Evolutionary conservation across 2,888 invertebrate species (phyloP).

Genomic region (Drosophila macrospina): DNA sequence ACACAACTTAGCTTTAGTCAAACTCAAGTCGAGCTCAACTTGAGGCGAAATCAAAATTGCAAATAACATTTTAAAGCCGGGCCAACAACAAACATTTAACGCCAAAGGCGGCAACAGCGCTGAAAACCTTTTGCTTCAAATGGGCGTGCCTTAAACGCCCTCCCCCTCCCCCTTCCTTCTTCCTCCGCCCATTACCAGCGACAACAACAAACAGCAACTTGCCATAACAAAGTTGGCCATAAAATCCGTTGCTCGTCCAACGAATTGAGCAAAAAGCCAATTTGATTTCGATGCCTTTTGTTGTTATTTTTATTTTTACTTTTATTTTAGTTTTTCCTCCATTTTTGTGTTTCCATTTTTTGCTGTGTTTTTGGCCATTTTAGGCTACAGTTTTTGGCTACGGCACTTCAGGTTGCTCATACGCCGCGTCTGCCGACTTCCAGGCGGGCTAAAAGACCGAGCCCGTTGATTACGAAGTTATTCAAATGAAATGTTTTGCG

Average conservation of each 20-base stretch:
- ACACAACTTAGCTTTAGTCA: conserved; percentile 8
- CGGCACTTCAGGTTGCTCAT: conserved; percentile 58
- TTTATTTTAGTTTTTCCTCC: neutral
- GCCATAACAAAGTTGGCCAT: conserved; percentile 64
- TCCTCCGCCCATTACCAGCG: too few species aligned
- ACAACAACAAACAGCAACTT: conserved; percentile 30
- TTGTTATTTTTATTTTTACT: conserved; percentile 13
- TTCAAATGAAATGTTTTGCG: conserved; percentile 74
- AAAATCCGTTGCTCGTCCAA: conserved; percentile 68
- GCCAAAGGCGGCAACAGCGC: conserved; percentile 45
- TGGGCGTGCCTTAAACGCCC: conserved; percentile 47
- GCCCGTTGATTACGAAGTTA: conserved; percentile 71
- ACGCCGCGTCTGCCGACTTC: conserved; percentile 55
- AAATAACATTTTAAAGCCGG: conserved; percentile 52
- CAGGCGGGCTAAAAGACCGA: conserved; percentile 32
- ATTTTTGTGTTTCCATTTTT: conserved; percentile 17
- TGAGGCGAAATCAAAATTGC: conserved; percentile 52
- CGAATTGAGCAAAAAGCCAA: conserved; percentile 66
- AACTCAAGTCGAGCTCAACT: neutral
- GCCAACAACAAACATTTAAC: conserved; percentile 36
- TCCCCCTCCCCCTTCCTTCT: conserved; percentile 16
- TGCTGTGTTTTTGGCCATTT: conserved; percentile 4
- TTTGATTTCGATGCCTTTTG: conserved; percentile 63
- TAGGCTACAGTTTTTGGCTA: too few species aligned
- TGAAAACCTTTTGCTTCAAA: conserved; percentile 25